A percentile compares a stretch with the other conserved stretches of the same genome.
phyloP scores from a whole-genome alignment of 2,113 vertebrate species.

The Bujurquina vittata region DNA sequence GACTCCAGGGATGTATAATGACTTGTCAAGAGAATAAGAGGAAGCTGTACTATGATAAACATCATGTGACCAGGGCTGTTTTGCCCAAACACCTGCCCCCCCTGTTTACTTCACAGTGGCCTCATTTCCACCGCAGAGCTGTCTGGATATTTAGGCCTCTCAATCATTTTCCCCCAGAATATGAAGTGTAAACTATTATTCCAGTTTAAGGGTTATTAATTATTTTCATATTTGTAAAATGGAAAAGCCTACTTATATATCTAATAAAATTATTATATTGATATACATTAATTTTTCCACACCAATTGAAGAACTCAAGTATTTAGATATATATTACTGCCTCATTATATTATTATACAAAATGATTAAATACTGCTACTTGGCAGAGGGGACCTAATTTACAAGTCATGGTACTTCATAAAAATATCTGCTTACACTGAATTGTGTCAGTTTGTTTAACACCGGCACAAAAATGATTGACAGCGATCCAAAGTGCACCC shows the following conservation, averaged over 20 bases:
- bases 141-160: background rate
- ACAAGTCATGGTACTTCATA: background rate
- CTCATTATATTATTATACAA: background rate
- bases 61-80: conserved; percentile 60
- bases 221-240: background rate
- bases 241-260: no score
- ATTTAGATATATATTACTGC: background rate
- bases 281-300: no score
- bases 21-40: conserved; percentile 52
- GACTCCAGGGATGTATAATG: conserved; percentile 37
- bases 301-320: background rate
- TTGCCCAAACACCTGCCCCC: conserved; percentile 27
- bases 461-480: background rate
- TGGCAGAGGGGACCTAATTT: background rate
- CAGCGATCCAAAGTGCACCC: background rate
- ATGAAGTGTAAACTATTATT: background rate
- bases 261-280: no score
- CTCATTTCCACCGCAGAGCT: background rate
- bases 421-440: conserved; percentile 16
- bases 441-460: background rate
- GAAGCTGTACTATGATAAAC: conserved; percentile 44
- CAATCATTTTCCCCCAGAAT: background rate
- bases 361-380: background rate
- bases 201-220: background rate
- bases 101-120: background rate